phyloP scores from a whole-genome alignment of 2,888 invertebrate species.

The Nomada ruficornis region DNA sequence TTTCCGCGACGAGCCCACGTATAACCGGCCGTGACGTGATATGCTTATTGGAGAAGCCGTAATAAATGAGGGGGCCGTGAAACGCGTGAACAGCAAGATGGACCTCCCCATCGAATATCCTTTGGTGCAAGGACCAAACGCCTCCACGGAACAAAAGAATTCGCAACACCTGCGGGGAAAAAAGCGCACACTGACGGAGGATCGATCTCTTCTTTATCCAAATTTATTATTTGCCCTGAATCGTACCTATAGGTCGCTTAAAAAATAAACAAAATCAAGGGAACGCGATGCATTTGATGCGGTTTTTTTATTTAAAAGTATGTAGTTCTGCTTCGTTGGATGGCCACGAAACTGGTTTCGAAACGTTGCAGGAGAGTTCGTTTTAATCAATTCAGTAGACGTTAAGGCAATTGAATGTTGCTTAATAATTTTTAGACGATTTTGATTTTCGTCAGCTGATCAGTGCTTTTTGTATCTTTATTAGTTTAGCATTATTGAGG shows the following conservation, averaged over 20 bases:
- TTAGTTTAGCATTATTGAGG: too few species aligned
- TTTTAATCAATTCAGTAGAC: background rate
- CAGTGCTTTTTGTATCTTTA: too few species aligned
- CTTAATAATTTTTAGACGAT: background rate
- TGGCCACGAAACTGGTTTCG: background rate
- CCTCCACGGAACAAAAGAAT: slow-evolving; percentile 45
- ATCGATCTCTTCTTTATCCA: slow-evolving; percentile 39
- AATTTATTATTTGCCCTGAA: slow-evolving; percentile 18
- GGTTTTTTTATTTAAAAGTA: background rate
- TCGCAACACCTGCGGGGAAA: slow-evolving; percentile 42
- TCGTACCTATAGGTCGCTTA: background rate
- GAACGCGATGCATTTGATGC: background rate
- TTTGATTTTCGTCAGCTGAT: background rate
- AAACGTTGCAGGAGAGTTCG: background rate
- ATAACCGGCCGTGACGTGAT: slow-evolving; percentile 71
- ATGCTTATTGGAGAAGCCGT: slow-evolving; percentile 67
- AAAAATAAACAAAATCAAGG: background rate
- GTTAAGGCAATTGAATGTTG: background rate
- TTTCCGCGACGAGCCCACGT: slow-evolving; percentile 62
- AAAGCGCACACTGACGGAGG: slow-evolving; percentile 4
- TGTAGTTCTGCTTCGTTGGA: slow-evolving; percentile 4
- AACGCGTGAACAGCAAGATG: slow-evolving; percentile 53
- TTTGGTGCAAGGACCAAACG: slow-evolving; percentile 7
- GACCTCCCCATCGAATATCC: slow-evolving; percentile 51
- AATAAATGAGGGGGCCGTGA: slow-evolving; percentile 61